Base-by-base conservation (phyloP, 2,797 vertebrate genomes). In the Neomorphus geoffroyi region DNA sequence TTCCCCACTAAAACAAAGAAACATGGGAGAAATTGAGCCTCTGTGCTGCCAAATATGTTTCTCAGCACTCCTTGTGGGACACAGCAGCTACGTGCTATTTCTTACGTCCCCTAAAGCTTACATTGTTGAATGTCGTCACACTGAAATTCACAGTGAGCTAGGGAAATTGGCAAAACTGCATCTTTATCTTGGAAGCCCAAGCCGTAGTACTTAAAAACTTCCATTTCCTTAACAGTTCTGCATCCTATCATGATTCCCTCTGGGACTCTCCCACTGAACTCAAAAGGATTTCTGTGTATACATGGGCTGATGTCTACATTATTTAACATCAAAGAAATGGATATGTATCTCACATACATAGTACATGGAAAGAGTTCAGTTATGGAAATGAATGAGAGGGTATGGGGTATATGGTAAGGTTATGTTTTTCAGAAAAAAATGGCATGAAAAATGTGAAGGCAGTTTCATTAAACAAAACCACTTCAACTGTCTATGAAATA, bases 381-480 rank as follows among this genome's bases (percentile, higher is more conserved):
- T 69, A 60, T 10, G 32, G 64, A 87, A 82, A 75, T n/a, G 4
- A 87, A 23, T 75, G 33, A 70, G 11, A 53, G n/a, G 21, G 33
- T 66, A 73, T 22, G 56, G 23, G 46, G 46, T 48, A 60, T 8
- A 77, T 2, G 4, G 37, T 8, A 79, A 2, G 4, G 35, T 78
- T 58, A 61, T 4, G 10, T 66, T 90, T 93, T 77, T 56, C 35
- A 12, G 32, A 39, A 88, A 94, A 94, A 86, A 91, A 80, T 18
- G 23, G 66, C 39, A 86, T 46, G 73, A 28, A 86, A 90, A 85
- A 86, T 18, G 17, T 41, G 32, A 85, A 83, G 37, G n/a, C 69
- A 57, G 56, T 62, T 96, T 93, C 64, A 84, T 70, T 77, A 91
- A 94, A 95, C 57, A 85, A 74, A 93, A 96, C 33, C 60, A 91